Evolutionary conservation across 2,797 vertebrate species (phyloP).

Genomic region (Syndactyla subalaris): DNA sequence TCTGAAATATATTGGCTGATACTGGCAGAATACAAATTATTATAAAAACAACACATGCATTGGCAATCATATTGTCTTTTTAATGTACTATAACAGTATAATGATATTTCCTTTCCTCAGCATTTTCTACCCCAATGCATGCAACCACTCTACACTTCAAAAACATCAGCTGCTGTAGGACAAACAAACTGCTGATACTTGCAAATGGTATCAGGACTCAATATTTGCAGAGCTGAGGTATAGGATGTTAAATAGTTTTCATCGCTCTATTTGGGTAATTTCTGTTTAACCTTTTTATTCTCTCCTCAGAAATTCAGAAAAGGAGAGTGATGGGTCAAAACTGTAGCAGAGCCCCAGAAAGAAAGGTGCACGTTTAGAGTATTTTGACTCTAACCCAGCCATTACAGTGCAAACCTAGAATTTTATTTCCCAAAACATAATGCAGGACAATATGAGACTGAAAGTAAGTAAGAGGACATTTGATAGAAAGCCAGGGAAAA

Average conservation of each 20-base stretch:
- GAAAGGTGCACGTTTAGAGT: not conserved
- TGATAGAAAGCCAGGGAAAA: not conserved
- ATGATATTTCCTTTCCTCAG: not conserved
- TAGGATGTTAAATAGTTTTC: not conserved
- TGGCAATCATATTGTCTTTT: not conserved
- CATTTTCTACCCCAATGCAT: not conserved
- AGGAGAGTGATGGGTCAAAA: not conserved
- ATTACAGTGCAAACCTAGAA: not conserved
- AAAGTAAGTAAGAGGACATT: not conserved
- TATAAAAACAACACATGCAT: not conserved
- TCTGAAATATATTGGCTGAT: not conserved
- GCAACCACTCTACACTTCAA: not conserved
- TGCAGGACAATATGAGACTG: not conserved
- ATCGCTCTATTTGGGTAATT: not conserved
- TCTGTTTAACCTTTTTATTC: not conserved
- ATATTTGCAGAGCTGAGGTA: not conserved
- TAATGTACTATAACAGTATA: not conserved
- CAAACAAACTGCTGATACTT: not conserved
- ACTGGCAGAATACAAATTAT: not conserved
- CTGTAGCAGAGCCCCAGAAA: not conserved
- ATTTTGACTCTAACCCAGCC: not conserved
- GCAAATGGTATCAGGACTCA: not conserved
- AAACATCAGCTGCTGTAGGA: not conserved
- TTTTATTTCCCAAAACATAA: constrained; percentile 2
- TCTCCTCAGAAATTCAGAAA: not conserved